Base-by-base conservation (phyloP, 2,797 vertebrate species). In the Chelidonichthys spinosus region DNA sequence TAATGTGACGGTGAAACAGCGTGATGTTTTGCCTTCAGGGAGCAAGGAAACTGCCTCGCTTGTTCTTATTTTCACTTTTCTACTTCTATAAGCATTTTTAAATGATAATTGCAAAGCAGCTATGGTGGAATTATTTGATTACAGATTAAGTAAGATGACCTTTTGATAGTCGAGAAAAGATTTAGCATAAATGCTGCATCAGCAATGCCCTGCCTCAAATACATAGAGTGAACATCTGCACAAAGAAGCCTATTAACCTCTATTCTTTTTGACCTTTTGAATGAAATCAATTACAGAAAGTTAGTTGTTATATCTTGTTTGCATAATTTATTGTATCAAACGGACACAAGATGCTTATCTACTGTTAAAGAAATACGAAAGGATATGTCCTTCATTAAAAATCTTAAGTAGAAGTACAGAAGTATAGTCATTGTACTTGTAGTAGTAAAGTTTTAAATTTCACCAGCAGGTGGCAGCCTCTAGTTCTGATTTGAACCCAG, bases 1-100 rank as follows among this genome's bases (percentile, higher is more conserved):
- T 81, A 35, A 74, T 69, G 75, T 76, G 75, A 78, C 44, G 49
- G 59, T 69, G 44, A 49, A 67, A 43, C 63, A 47, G 17, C 33
- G 1, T 62, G 39, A 78, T 67, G 36, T 69, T 76, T 67, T 69
- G 67, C 59, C 74, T 58, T 73, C 33, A 50, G 44, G 60, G 35
- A 63, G 35, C 5, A 2, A 67, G 61, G 32, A 67, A 11, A 68
- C 56, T 18, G 17, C 4, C 55, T 68, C 11, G 1, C 61, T 42
- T 56, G 44, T 60, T 74, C 49, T 67, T 60, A 13, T 62, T 65
- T 80, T 50, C 42, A 43, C 32, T 35, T 78, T 79, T 54, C 56
- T 70, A 58, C 62, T 61, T 78, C 53, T 81, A 55, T 43, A 63
- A 56, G 47, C 53, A 56, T 73, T 83, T 69, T 47, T 4, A 64